phyloP scores from a whole-genome alignment of 2,113 vertebrate species.

The Cyphomyrus discorhynchus region DNA sequence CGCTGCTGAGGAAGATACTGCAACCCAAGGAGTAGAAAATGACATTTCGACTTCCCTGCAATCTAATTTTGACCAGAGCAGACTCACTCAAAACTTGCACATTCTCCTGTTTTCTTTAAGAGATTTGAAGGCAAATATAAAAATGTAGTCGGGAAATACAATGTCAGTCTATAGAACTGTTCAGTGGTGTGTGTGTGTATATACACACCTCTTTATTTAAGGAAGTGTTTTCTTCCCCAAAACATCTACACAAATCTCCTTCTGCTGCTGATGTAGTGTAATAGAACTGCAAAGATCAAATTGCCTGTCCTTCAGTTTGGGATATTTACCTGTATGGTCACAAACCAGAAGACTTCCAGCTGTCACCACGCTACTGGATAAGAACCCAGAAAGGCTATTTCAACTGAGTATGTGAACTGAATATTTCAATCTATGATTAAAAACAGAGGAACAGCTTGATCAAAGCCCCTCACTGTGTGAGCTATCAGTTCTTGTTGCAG shows the following conservation, averaged over 20 bases:
- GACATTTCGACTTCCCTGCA: conserved; percentile 9
- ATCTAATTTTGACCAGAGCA: conserved; percentile 1
- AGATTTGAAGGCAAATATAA: background rate
- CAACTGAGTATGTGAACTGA: background rate
- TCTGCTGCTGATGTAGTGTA: background rate
- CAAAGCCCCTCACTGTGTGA: background rate
- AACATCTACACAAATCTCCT: background rate
- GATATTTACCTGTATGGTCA: background rate
- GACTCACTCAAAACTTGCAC: background rate
- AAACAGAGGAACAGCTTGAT: background rate
- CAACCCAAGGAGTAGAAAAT: background rate
- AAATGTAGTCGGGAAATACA: background rate
- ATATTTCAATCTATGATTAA: background rate
- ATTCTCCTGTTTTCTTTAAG: background rate
- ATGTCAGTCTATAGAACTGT: background rate
- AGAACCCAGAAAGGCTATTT: background rate
- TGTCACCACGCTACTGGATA: background rate
- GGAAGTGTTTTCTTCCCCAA: background rate
- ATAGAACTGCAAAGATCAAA: background rate
- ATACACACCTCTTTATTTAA: background rate
- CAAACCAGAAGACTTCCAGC: background rate
- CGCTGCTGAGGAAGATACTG: background rate
- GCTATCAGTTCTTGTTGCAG: background rate
- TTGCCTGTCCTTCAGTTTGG: background rate
- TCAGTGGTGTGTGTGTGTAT: background rate